These are phyloP conservation scores for Drepana arcuata DNA, from an alignment of 1,140 invertebrate species.

Conservation along the genomic window DNA sequence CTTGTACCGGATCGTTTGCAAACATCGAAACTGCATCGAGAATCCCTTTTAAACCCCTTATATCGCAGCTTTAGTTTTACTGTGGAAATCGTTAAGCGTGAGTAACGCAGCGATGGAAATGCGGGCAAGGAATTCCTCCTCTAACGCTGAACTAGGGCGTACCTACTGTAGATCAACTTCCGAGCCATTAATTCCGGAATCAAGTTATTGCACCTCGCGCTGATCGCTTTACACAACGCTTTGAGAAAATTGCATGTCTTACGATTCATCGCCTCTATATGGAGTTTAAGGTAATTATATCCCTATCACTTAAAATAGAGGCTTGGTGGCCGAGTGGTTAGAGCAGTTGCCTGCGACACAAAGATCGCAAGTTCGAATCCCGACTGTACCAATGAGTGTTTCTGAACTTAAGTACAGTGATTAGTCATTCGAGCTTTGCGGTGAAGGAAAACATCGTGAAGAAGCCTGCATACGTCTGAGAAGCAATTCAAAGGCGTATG, in stretches of 20 bases:
- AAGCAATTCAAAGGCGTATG: too few relatives aligned
- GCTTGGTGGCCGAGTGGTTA: too few relatives aligned
- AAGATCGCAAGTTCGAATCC: too few relatives aligned
- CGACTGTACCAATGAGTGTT: too few relatives aligned
- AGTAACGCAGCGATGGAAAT: slow-evolving; percentile 43
- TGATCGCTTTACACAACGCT: slow-evolving; percentile 63
- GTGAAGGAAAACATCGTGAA: too few relatives aligned
- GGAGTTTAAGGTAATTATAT: too few relatives aligned
- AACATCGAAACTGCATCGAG: slow-evolving; percentile 22
- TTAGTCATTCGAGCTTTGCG: too few relatives aligned
- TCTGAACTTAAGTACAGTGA: too few relatives aligned
- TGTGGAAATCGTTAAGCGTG: slow-evolving; percentile 24
- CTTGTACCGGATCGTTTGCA: slow-evolving; percentile 20
- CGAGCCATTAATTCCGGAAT: slow-evolving; percentile 65
- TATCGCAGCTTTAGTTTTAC: slow-evolving; percentile 42
- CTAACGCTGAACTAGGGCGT: slow-evolving; percentile 27
- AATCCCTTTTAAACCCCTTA: slow-evolving; percentile 27
- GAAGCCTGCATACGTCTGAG: too few relatives aligned
- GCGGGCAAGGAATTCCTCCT: slow-evolving; percentile 25
- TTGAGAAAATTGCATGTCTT: slow-evolving; percentile 58
- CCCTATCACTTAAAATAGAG: too few relatives aligned
- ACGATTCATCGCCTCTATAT: too few relatives aligned
- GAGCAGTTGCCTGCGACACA: too few relatives aligned
- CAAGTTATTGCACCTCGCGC: slow-evolving; percentile 64
- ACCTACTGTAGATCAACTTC: slow-evolving; percentile 60